Base-by-base conservation (phyloP, 1,140 invertebrate genomes). In the Uloborus diversus region DNA sequence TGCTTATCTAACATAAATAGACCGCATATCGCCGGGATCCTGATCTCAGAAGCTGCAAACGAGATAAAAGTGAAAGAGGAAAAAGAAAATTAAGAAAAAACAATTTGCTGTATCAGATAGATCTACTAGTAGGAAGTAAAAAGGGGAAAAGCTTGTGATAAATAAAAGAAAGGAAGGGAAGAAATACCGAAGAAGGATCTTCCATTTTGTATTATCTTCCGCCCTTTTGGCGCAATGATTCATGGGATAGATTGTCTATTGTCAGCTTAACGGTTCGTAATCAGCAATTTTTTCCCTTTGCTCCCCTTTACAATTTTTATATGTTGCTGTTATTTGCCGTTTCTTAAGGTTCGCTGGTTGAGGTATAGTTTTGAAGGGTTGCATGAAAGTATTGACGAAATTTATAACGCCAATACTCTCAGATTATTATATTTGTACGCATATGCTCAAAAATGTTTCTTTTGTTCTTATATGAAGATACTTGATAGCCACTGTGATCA, bases 161-260 rank as follows among this genome's bases (percentile, higher is more conserved):
- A 64, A 75, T 25, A 70, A 70, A 37, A 30, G 33, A 62, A 62
- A 75, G 11, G 47, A 61, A 61, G 30, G 25, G n/a, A 56, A n/a
- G 13, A 14, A 69, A n/a, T 35, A 28, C 20, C 20, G 13, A 53
- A 59, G 59, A 20, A 42, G 64, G 57, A 51, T 75, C 71, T 33
- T 75, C 71, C 71, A 75, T 75, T 64, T 75, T 75, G 71, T 75
- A 75, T 75, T 75, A 75, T 75, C 71, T 75, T 75, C 71, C 71
- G 57, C 71, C 51, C 27, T 64, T n/a, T 75, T 75, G 71, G 71
- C 71, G 71, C 71, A 75, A 75, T 75, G 71, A 75, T 75, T 75
- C 71, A 75, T 75, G 57, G 59, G 71, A 75, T 75, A 75, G 71
- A 75, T 75, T 75, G 71, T 64, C 71, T 75, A 75, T 75, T 75